Conservation (phyloP, 1,140 invertebrate species). For the Aphis gossypii region DNA sequence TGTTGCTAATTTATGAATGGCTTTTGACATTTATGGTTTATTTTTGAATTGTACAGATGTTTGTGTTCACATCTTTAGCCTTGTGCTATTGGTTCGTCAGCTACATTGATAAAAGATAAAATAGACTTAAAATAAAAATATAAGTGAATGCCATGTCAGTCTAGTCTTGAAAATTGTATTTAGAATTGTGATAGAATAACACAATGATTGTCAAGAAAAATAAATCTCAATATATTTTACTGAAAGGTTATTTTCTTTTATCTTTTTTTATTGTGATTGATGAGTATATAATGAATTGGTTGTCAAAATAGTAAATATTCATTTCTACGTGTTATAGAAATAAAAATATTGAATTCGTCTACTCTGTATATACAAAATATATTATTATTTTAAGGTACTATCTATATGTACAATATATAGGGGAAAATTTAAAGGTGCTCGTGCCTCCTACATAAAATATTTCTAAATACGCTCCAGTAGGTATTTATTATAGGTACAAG, state of each 20-base stretch:
- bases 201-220: conserved; percentile 8
- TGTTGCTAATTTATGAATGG: not conserved
- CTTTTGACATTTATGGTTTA: not conserved
- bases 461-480: too few species aligned
- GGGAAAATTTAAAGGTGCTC: too few species aligned
- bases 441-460: too few species aligned
- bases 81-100: not conserved
- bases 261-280: conserved; percentile 2
- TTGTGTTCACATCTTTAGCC: not conserved
- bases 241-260: conserved; percentile 9
- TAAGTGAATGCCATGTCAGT: not conserved
- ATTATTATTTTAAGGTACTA: not conserved
- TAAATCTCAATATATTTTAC: conserved; percentile 3
- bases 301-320: not conserved
- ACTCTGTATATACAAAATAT: not conserved
- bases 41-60: not conserved
- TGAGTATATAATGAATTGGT: not conserved
- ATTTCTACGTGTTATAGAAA: not conserved
- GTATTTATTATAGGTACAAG: too few species aligned
- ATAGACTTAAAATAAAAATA: conserved; percentile 9
- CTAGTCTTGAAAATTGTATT: not conserved
- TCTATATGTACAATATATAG: too few species aligned
- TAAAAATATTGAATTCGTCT: not conserved
- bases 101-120: not conserved
- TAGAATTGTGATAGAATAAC: conserved; percentile 1